Conservation (phyloP, 2,113 vertebrate species). For the Callopanchax toddi region DNA sequence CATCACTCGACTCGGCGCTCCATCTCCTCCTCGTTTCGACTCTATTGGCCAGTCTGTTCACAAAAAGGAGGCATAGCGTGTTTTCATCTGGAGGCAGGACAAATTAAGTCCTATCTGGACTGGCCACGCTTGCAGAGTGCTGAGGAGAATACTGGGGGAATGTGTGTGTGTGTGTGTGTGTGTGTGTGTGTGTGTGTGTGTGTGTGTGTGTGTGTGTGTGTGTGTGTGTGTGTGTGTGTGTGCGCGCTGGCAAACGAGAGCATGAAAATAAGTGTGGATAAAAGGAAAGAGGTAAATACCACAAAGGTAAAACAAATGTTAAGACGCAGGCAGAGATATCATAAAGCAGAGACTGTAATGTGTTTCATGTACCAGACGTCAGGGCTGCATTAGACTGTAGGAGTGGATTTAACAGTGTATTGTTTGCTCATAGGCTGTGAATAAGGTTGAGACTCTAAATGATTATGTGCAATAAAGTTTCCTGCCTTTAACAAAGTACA, state of each 20-base stretch:
- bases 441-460: conserved; percentile 44
- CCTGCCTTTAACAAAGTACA: conserved; percentile 4
- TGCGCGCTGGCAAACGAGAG: not conserved
- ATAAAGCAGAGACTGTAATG: conserved; percentile 11
- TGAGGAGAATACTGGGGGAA: not conserved
- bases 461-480: conserved; percentile 26
- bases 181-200: conserved; percentile 3
- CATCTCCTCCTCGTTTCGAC: not conserved
- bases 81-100: conserved; percentile 54
- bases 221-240: conserved; percentile 3
- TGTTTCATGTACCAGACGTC: conserved; percentile 10
- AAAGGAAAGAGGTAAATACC: not conserved
- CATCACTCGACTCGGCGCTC: conserved; percentile 9
- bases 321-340: not conserved
- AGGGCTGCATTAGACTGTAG: conserved; percentile 47
- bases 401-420: conserved; percentile 54
- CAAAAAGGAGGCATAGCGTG: conserved; percentile 43
- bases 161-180: conserved; percentile 1
- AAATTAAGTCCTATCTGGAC: conserved; percentile 61
- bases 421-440: conserved; percentile 44
- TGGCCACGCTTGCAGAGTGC: conserved; percentile 25
- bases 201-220: conserved; percentile 2
- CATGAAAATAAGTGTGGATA: not conserved
- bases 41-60: conserved; percentile 49
- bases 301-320: conserved; percentile 4